Percentiles rank a stretch among this genome's conserved stretches.
Evolutionary conservation across 2,113 vertebrate genomes (phyloP).

Genomic region (Pangasianodon gigas): DNA sequence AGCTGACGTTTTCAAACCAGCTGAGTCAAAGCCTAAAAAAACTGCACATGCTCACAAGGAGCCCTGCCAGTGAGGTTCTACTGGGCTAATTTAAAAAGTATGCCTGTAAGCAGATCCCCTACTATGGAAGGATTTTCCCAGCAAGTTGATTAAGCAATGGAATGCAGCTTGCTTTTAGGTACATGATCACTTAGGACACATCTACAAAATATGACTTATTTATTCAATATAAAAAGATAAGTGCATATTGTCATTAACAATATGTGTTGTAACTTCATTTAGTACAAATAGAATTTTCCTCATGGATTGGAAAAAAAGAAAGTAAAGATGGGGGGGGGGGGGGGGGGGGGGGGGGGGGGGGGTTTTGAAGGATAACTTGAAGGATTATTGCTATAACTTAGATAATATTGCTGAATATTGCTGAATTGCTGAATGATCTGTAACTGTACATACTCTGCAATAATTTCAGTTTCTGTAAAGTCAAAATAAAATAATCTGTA

Average conservation of each 20-base stretch:
- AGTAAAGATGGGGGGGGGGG: background rate
- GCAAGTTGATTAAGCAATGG: background rate
- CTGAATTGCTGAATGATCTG: background rate
- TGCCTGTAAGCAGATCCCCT: slow-evolving; percentile 21
- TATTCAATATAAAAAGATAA: background rate
- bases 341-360: too few relatives aligned
- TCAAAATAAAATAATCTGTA: background rate
- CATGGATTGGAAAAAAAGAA: background rate
- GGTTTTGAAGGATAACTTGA: too few relatives aligned
- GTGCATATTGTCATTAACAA: background rate
- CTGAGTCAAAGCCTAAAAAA: slow-evolving; percentile 12
- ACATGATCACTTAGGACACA: background rate
- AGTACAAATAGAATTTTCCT: background rate
- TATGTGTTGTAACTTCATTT: background rate
- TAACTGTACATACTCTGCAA: background rate
- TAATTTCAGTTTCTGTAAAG: background rate
- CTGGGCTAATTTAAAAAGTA: slow-evolving; percentile 12
- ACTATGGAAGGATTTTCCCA: slow-evolving; percentile 10
- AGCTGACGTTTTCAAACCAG: slow-evolving; percentile 13
- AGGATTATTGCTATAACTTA: background rate
- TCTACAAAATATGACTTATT: background rate
- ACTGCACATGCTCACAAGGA: background rate
- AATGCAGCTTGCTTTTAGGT: slow-evolving; percentile 12
- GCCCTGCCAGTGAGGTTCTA: background rate
- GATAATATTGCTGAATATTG: background rate